These are phyloP conservation scores for Eueremaeus valkanovi DNA, from an alignment of 2,888 invertebrate species.

Conservation along the genomic window DNA sequence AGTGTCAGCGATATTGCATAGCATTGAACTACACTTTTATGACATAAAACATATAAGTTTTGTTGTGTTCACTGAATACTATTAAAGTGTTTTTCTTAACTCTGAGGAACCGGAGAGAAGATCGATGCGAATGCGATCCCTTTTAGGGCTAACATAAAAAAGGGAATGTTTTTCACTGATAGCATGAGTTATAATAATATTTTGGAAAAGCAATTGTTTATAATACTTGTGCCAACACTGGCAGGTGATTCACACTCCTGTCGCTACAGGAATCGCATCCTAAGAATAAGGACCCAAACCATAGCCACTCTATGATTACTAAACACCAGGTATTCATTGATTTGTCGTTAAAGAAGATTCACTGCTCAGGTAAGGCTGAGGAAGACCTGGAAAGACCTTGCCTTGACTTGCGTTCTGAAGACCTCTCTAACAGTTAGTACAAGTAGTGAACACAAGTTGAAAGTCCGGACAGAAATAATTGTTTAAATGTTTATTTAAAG, in stretches of 20 bases:
- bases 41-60: conserved; percentile 11
- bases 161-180: conserved; percentile 11
- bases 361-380: not conserved
- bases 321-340: conserved; percentile 29
- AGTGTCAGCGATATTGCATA: not conserved
- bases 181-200: not conserved
- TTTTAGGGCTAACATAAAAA: not conserved
- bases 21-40: not conserved
- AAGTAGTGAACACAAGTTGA: conserved; percentile 14
- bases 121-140: conserved; percentile 15
- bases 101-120: not conserved
- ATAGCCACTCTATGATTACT: not conserved
- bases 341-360: conserved; percentile 7
- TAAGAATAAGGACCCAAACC: not conserved
- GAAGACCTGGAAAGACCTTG: not conserved
- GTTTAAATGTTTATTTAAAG: conserved; percentile 36
- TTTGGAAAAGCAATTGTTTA: not conserved
- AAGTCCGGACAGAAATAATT: not conserved
- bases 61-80: not conserved
- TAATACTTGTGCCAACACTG: not conserved
- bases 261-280: not conserved
- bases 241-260: conserved; percentile 24
- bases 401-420: not conserved
- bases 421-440: not conserved
- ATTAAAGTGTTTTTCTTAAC: not conserved